Evolutionary conservation across 2,888 invertebrate genomes (phyloP).

Genomic region (Ochropleura plecta): DNA sequence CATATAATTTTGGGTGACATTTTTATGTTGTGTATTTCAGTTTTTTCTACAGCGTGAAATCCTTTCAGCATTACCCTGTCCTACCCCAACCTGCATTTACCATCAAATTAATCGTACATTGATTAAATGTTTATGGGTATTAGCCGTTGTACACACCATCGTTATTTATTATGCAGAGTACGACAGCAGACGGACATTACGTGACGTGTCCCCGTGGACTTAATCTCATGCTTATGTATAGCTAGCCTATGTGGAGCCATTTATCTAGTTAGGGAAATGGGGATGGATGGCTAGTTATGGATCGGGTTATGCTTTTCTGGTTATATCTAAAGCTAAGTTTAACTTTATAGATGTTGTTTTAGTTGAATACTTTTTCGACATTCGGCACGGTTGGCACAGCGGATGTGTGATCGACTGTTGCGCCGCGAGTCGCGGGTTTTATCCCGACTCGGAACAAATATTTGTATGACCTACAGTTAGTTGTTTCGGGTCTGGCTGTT

Average conservation of each 20-base stretch:
- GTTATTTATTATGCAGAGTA: conserved; percentile 65
- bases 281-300: conserved; percentile 27
- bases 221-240: conserved; percentile 62
- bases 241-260: conserved; percentile 58
- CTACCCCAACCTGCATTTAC: conserved; percentile 7
- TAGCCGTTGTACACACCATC: conserved; percentile 53
- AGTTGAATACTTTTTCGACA: background rate
- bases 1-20: background rate
- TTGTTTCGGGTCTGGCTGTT: no score
- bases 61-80: background rate
- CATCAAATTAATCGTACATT: conserved; percentile 56
- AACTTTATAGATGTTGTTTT: background rate
- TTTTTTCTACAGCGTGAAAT: background rate
- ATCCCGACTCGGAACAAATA: no score
- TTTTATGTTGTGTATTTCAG: background rate
- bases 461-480: no score
- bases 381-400: no score
- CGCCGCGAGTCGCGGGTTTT: no score
- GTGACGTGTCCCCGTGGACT: conserved; percentile 65
- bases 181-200: conserved; percentile 67
- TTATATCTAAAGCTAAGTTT: background rate
- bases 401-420: no score
- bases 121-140: conserved; percentile 61
- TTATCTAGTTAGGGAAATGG: conserved; percentile 61
- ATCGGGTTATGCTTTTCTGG: conserved; percentile 10